Evolutionary conservation across 1,140 invertebrate species (phyloP), one percentile per base, ranked within the genome.

Genomic region (Nautilus pompilius): DNA sequence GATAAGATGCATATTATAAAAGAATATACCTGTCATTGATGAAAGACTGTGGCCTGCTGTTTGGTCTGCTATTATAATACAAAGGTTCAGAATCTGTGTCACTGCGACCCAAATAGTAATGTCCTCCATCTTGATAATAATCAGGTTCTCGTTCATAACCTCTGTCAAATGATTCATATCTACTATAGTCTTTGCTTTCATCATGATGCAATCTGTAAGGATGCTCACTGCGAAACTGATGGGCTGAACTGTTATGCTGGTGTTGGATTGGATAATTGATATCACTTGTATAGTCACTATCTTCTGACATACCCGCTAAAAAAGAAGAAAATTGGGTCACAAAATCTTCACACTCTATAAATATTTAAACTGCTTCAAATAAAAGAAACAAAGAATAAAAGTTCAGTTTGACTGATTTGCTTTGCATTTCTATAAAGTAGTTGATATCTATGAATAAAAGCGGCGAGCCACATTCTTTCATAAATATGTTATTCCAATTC

Each of bases 281-380:
- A 84, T 98, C 95, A 60, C 92, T 94, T 32, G 95, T 98, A 83
- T 98, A 98, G 84, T 98, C 95, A 71, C 91, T 93, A 84, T 95
- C 95, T 84, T 98, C 95, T 26, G 94, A 97, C 81, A 96, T 92
- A 53, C 93, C 93, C 75, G 93, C 93, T 95, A 86, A 32, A 71
- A 60, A 58, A 54, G 57, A 48, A 24, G 17, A 53, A 41, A 46
- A 5, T 28, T 15, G 5, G 59, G 33, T 26, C 51, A 70, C 17
- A 64, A 20, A 58, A 49, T 84, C 30, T 29, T 63, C 86, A 68
- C 89, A 60, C 30, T 33, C 41, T 5, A 49, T 26, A 32, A 29
- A 54, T 34, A 53, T 13, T 36, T 32, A 24, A 33, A 6, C 8
- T 32, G 32, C 20, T 17, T 32, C 13, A 53, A 53, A 54, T 20